Evolutionary conservation across 2,113 vertebrate species (phyloP).

Genomic region (Ceyx cyanopectus): DNA sequence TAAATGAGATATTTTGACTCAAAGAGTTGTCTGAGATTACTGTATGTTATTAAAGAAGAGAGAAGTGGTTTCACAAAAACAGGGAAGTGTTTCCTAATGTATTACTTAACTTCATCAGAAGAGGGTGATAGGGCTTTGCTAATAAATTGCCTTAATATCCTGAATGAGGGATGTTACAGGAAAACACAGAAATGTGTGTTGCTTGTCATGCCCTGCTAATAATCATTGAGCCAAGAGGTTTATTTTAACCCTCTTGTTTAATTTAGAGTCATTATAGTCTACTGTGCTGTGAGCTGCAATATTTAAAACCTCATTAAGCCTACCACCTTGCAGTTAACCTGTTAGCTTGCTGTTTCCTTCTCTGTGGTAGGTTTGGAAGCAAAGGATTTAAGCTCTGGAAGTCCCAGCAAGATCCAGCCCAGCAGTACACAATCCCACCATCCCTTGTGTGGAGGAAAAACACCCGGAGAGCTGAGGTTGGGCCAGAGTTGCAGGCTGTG

Average conservation of each 20-base stretch:
- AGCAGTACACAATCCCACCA: neutral
- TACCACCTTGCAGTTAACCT: constrained; percentile 9
- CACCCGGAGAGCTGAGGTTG: neutral
- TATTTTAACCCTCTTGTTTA: neutral
- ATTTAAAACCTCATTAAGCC: constrained; percentile 41
- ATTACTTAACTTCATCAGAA: neutral
- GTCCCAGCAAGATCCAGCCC: neutral
- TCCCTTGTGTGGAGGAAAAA: neutral
- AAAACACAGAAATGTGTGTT: neutral
- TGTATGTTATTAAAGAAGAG: neutral
- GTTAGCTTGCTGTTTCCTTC: neutral
- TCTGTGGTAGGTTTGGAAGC: neutral
- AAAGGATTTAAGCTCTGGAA: neutral
- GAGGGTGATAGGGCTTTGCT: neutral
- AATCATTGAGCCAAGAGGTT: neutral
- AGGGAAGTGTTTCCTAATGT: neutral
- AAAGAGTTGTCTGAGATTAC: neutral
- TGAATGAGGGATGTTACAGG: neutral
- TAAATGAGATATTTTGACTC: neutral
- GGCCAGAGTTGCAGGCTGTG: accelerated
- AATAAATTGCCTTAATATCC: neutral
- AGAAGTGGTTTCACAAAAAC: neutral
- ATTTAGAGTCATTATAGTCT: neutral
- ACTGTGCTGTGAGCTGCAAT: neutral
- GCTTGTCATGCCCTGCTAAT: neutral